Evolutionary conservation across 2,113 vertebrate genomes (phyloP).

Genomic region (Perca schrenkii): DNA sequence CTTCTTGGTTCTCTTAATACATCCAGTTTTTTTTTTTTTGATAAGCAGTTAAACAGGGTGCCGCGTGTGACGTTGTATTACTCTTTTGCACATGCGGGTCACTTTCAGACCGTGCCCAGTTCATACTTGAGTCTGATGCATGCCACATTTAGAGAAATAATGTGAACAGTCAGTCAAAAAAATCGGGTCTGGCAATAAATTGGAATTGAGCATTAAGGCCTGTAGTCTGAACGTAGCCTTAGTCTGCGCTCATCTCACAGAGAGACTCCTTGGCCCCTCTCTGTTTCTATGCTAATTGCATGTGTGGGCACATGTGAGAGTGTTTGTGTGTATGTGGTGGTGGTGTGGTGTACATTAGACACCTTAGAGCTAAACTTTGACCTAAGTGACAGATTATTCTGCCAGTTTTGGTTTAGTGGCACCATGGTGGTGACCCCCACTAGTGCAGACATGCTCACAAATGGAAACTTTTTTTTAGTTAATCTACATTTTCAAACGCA

Average conservation of each 20-base stretch:
- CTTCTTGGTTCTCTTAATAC: no score
- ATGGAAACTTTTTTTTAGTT: conserved; percentile 6
- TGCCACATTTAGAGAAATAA: no score
- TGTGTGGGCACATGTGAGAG: neutral
- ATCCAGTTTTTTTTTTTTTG: no score
- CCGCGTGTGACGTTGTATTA: no score
- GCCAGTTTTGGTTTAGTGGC: conserved; percentile 37
- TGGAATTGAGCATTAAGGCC: no score
- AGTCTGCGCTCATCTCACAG: no score
- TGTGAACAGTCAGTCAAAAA: no score
- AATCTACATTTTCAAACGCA: neutral
- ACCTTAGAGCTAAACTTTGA: conserved; percentile 52
- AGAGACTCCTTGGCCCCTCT: neutral
- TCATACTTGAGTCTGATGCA: no score
- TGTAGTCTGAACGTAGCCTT: neutral
- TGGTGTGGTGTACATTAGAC: conserved; percentile 30
- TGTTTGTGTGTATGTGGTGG: conserved; percentile 1
- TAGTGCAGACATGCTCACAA: neutral
- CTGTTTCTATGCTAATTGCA: conserved; percentile 16
- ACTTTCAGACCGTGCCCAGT: no score
- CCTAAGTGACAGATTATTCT: conserved; percentile 32
- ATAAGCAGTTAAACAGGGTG: no score
- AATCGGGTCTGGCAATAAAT: no score
- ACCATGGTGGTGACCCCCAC: neutral
- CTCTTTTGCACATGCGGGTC: no score